These are phyloP conservation scores for Anorthoa munda DNA, from an alignment of 2,888 invertebrate species.

Conservation along the genomic window DNA sequence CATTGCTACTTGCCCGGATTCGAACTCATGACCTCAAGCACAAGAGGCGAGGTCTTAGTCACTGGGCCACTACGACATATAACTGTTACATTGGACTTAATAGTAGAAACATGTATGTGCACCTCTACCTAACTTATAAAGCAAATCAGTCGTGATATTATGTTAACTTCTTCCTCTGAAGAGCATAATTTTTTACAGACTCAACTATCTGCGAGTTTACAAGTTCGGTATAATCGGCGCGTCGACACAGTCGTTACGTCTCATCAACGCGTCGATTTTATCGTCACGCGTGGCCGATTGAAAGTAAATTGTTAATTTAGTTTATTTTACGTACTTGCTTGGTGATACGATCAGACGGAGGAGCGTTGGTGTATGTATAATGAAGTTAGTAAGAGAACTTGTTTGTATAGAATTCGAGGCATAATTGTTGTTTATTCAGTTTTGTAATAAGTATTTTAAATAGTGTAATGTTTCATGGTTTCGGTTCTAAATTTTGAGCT, in stretches of 20 bases:
- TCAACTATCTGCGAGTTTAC: constrained; percentile 18
- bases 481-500: no score
- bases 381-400: background rate
- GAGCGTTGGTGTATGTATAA: background rate
- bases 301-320: constrained; percentile 73
- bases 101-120: no score
- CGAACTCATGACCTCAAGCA: no score
- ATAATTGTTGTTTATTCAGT: background rate
- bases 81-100: no score
- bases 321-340: constrained; percentile 65
- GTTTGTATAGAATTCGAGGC: background rate
- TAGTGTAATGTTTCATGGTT: background rate
- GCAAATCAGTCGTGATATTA: background rate
- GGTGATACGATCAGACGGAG: constrained; percentile 25
- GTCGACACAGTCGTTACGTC: constrained; percentile 20
- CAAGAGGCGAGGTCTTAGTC: no score
- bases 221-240: constrained; percentile 8
- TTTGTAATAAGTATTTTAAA: background rate
- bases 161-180: background rate
- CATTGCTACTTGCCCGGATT: no score
- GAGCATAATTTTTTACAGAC: constrained; percentile 11
- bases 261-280: constrained; percentile 65
- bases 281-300: constrained; percentile 68
- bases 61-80: no score
- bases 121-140: background rate